A percentile compares a stretch with the other conserved stretches of the same genome.
Evolutionary conservation across 2,797 vertebrate genomes (phyloP).

Genomic region (Diplodus sargus): DNA sequence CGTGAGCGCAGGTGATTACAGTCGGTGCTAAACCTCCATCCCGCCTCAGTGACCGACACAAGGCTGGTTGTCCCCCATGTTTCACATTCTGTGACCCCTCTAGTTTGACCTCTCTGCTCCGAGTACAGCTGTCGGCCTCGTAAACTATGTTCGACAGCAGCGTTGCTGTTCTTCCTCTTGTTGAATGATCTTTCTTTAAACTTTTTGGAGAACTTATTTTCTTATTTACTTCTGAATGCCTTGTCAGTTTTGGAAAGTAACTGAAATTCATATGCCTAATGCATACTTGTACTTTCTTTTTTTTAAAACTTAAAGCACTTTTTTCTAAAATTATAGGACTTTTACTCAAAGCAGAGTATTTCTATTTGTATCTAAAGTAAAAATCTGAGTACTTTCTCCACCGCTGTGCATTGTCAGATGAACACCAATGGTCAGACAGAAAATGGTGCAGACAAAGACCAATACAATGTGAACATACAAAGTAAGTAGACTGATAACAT

Average conservation of each 20-base stretch:
- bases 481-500: background rate
- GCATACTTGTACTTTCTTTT: no score
- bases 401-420: background rate
- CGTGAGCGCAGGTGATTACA: conserved; percentile 52
- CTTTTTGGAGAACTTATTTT: conserved; percentile 7
- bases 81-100: conserved; percentile 63
- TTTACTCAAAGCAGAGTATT: no score
- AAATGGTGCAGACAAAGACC: conserved; percentile 3
- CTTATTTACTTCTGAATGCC: conserved; percentile 6
- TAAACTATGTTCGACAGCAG: conserved; percentile 57
- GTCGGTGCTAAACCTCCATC: conserved; percentile 51
- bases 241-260: no score
- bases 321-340: no score
- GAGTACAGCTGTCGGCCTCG: conserved; percentile 74
- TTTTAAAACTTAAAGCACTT: no score
- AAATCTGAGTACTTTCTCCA: no score
- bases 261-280: no score
- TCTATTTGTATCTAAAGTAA: no score
- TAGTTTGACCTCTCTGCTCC: conserved; percentile 56
- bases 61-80: conserved; percentile 42
- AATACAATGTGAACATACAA: conserved; percentile 11
- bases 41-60: conserved; percentile 34
- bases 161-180: background rate
- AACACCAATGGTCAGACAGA: conserved; percentile 18
- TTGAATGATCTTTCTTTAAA: conserved; percentile 11